Conservation (phyloP, 2,113 vertebrate genomes). For the Oxyura jamaicensis region DNA sequence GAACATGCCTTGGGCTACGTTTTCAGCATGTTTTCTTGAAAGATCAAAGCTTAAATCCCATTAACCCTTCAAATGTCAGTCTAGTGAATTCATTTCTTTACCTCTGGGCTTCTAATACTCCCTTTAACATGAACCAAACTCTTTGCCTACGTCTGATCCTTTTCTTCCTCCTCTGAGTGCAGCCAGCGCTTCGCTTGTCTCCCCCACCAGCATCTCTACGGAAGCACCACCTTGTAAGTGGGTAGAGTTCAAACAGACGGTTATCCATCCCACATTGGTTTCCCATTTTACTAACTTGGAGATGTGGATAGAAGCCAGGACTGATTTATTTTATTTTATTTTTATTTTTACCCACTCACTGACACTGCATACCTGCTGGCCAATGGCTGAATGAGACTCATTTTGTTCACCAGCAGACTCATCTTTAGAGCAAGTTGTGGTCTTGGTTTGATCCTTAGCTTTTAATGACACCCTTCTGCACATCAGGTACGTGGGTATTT, state of each 20-base stretch:
- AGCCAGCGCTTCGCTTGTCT: neutral
- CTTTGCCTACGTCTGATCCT: neutral
- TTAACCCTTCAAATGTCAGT: slow-evolving; percentile 46
- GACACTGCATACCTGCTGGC: rapidly evolving
- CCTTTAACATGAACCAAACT: neutral
- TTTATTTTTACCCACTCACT: rapidly evolving
- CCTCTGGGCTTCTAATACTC: neutral
- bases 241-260: slow-evolving; percentile 19
- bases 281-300: neutral
- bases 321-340: neutral
- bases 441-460: neutral
- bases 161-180: neutral
- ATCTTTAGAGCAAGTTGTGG: neutral
- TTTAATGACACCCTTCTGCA: neutral
- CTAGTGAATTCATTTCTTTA: slow-evolving; percentile 18
- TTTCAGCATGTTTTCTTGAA: slow-evolving; percentile 67
- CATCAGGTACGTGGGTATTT: neutral
- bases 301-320: neutral
- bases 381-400: rapidly evolving
- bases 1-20: slow-evolving; percentile 71
- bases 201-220: neutral
- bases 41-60: slow-evolving; percentile 69
- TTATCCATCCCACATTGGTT: neutral
- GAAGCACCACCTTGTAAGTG: slow-evolving; percentile 6
- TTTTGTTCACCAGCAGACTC: neutral